phyloP scores from a whole-genome alignment of 1,140 invertebrate species.

The Phymastichus coffea region DNA sequence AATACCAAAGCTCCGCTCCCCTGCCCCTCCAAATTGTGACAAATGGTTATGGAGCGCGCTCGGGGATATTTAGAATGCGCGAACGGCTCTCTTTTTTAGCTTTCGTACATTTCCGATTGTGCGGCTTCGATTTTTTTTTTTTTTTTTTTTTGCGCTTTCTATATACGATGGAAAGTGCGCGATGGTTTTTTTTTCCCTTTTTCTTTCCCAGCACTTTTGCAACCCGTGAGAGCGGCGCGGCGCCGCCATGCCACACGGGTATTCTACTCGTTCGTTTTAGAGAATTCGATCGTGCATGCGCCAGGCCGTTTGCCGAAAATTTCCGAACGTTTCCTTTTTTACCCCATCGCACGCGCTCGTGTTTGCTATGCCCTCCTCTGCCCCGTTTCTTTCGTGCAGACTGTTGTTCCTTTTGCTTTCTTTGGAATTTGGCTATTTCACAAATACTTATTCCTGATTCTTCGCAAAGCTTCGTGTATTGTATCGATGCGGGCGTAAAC shows the following conservation, averaged over 20 bases:
- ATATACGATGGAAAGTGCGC: neutral
- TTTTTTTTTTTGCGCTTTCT: neutral
- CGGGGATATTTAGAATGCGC: slow-evolving; percentile 14
- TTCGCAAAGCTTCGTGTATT: too few species aligned
- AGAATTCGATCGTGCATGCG: neutral
- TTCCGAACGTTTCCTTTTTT: neutral
- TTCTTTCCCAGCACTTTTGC: neutral
- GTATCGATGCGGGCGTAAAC: too few species aligned
- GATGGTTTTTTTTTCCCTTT: neutral
- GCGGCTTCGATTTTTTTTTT: neutral
- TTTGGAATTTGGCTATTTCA: too few species aligned
- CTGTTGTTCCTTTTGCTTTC: too few species aligned
- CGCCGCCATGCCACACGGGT: neutral
- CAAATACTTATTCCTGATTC: too few species aligned
- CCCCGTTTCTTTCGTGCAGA: too few species aligned
- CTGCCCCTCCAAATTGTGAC: slow-evolving; percentile 15
- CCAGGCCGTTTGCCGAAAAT: neutral
- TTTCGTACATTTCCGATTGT: slow-evolving; percentile 5
- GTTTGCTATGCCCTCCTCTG: too few species aligned
- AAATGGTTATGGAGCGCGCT: slow-evolving; percentile 12
- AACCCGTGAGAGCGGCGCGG: neutral
- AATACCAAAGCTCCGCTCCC: neutral
- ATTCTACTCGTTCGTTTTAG: neutral
- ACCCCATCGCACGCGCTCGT: too few species aligned
- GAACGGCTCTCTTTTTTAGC: neutral